Evolutionary conservation across 2,888 invertebrate species (phyloP).

Genomic region (Zygothrica quintamaculata): DNA sequence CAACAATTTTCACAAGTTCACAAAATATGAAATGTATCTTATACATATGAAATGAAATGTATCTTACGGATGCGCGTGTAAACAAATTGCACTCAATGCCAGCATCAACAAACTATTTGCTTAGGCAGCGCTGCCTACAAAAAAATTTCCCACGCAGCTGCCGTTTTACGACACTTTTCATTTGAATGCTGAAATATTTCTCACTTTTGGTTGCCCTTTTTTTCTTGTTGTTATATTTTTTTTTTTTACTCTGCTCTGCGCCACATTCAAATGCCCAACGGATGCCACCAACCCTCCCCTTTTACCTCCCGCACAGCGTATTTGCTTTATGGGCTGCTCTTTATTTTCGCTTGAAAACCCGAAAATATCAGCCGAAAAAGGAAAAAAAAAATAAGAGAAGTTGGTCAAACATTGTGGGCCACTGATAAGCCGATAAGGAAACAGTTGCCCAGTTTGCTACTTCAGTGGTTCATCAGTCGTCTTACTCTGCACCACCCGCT

Average conservation of each 20-base stretch:
- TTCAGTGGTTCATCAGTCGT: not conserved
- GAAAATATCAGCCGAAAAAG: conserved; percentile 36
- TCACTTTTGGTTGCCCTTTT: conserved; percentile 65
- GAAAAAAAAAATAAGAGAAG: conserved; percentile 22
- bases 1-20: conserved; percentile 75
- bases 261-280: no score
- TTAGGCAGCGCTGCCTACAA: conserved; percentile 64
- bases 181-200: conserved; percentile 39
- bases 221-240: no score
- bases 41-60: conserved; percentile 59
- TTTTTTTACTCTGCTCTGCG: no score
- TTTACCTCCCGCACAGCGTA: conserved; percentile 14
- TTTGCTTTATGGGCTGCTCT: conserved; percentile 45
- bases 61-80: conserved; percentile 59
- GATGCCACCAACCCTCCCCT: not conserved
- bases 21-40: conserved; percentile 55
- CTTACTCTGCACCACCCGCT: not conserved
- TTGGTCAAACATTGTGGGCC: conserved; percentile 59
- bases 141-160: conserved; percentile 65
- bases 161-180: conserved; percentile 62
- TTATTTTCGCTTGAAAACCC: conserved; percentile 39
- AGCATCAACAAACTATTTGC: conserved; percentile 43
- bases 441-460: conserved; percentile 50
- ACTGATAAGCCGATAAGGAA: conserved; percentile 68
- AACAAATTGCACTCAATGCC: conserved; percentile 53